Evolutionary conservation across 2,888 invertebrate species (phyloP), one percentile per base, ranked within the genome.

Genomic region (Xiphydria camelus): DNA sequence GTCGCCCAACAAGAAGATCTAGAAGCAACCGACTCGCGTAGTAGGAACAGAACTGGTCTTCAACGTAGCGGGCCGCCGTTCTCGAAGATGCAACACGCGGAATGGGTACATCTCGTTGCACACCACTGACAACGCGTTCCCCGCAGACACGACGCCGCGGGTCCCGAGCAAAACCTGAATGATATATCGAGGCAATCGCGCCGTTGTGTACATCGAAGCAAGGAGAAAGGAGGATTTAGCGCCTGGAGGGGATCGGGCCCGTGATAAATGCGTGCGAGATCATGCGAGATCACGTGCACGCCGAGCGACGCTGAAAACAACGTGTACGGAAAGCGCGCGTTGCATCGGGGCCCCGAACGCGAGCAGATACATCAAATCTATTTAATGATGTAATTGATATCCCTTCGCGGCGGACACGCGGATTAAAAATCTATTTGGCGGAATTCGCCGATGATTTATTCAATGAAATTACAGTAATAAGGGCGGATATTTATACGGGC

Each of bases 391-490:
- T 45, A 54, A 62, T 51, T 45, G 53, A 57, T 54, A 33, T 42
- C 40, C 18, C 9, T 18, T 17, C 38, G 4, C 22, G 9, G 34
- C 14, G 37, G 26, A 18, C 21, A 47, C 49, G 29, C 44, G 31
- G 56, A 64, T 65, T 62, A 64, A 61, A 61, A 64, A 60, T 60
- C 49, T 62, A 61, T 63, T 61, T 59, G 39, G 38, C 47, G 33
- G 45, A 53, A 47, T 47, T 46, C 38, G 48, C 41, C 48, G 41
- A 35, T 43, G 57, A 68, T 68, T 61, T 66, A 62, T 67, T 59
- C 51, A 64, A 58, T 53, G 47, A 60, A 60, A 65, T 68, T 60
- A 62, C 54, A 49, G 56, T 57, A 57, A 66, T 57, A 59, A 60
- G 54, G 42, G 41, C 45, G 46, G 19, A 51, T 45, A 48, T 57